Conservation (phyloP, 2,797 vertebrate species). For the Neosalanx taihuensis region DNA sequence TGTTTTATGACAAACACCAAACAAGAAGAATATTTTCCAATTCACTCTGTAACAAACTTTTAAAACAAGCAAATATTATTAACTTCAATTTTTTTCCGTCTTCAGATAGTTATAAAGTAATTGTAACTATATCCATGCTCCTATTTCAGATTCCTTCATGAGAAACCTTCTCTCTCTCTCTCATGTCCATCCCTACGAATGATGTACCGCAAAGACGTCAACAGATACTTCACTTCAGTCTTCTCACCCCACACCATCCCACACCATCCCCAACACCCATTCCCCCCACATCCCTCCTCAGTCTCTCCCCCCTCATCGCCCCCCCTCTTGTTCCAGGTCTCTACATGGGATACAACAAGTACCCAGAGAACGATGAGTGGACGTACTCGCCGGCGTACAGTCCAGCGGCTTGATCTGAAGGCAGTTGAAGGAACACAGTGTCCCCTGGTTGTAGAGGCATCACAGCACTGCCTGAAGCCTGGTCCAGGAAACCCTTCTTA, state of each 20-base stretch:
- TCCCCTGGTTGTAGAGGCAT: conserved; percentile 88
- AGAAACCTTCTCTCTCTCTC: conserved; percentile 16
- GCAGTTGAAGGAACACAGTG: conserved; percentile 91
- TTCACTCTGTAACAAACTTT: conserved; percentile 14
- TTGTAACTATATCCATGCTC: conserved; percentile 5
- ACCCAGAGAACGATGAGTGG: conserved; percentile 97
- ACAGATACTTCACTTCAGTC: conserved; percentile 30
- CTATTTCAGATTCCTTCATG: conserved; percentile 11
- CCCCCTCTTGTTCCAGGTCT: conserved; percentile 41
- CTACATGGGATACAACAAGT: conserved; percentile 98
- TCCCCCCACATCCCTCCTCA: neutral
- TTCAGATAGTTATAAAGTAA: neutral
- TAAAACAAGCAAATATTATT: neutral
- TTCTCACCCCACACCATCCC: conserved; percentile 18
- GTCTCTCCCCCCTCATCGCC: neutral
- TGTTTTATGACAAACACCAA: conserved; percentile 11
- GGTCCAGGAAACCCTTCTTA: conserved; percentile 95
- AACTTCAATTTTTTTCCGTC: conserved; percentile 11
- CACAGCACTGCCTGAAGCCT: conserved; percentile 96
- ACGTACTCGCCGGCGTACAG: conserved; percentile 96
- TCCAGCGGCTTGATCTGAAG: conserved; percentile 95
- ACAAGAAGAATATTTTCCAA: conserved; percentile 22
- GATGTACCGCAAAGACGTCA: conserved; percentile 7
- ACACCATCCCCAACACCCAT: neutral
- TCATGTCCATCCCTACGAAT: conserved; percentile 14